Base-by-base conservation (phyloP, 1,140 invertebrate genomes). In the Monochamus saltuarius region DNA sequence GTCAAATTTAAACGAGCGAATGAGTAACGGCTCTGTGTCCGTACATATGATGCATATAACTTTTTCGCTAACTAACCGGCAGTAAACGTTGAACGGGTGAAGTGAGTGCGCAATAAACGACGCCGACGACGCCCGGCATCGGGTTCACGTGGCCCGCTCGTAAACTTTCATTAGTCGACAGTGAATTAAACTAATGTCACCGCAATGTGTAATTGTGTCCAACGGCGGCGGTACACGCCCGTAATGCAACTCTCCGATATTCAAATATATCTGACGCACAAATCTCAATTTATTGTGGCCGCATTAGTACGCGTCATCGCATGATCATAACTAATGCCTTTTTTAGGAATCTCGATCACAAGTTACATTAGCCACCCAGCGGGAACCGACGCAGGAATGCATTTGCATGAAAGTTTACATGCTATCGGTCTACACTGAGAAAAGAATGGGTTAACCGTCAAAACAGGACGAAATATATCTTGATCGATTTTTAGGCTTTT, bases 181-280 rank as follows among this genome's bases (percentile, higher is more conserved):
- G 56, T 73, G 71, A 73, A 73, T 73, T 73, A 66, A 71, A 73
- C 71, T 73, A 71, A 73, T 73, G 71, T 73, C 71, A 71, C 69
- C 71, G 70, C 71, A 71, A 73, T 65, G 69, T 69, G 69, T 73
- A 56, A 73, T 73, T 71, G 71, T 71, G 71, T 71, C 62, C 54
- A 68, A 68, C 66, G 68, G 2, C 66, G 55, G 51, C 67, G 59
- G 56, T 68, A 62, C 65, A 59, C 51, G 34, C 29, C 63, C 45
- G 62, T 61, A 54, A 62, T 62, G 69, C 68, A 65, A 52, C 59
- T 58, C 66, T 62, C 62, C 69, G 61, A 71, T 71, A 71, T 71
- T 66, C 68, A 65, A 68, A 69, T 73, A 67, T 71, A 70, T 73
- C 69, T 62, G 67, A 69, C 71, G 66, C 69, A 73, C 68, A 73